Conservation (phyloP, 2,888 invertebrate species). For the Sarcophaga variegata region DNA sequence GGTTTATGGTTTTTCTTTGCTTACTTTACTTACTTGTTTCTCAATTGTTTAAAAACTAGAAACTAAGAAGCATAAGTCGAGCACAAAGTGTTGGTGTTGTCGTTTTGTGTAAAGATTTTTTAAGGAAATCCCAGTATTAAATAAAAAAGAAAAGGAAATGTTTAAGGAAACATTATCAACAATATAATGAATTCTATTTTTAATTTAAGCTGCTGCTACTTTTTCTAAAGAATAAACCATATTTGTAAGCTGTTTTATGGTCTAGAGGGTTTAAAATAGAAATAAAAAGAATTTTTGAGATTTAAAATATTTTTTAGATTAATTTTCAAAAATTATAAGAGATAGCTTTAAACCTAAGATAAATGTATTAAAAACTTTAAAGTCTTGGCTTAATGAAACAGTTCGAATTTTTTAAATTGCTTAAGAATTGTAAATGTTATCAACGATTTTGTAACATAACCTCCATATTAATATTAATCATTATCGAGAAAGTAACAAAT, state of each 20-base stretch:
- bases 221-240: too few species aligned
- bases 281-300: too few species aligned
- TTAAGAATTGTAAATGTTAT: neutral
- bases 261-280: too few species aligned
- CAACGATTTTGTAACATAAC: neutral
- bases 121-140: too few species aligned
- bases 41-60: neutral
- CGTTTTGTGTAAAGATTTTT: neutral
- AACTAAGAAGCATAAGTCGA: neutral
- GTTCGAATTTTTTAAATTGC: neutral
- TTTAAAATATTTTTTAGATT: too few species aligned
- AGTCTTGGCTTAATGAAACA: neutral
- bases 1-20: neutral
- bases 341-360: too few species aligned
- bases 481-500: neutral
- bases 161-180: neutral
- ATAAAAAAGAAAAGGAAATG: neutral
- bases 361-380: too few species aligned
- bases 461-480: constrained; percentile 17
- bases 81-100: neutral
- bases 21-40: neutral
- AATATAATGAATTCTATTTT: neutral
- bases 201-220: too few species aligned
- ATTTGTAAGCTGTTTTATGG: too few species aligned
- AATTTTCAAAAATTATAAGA: too few species aligned